Percentiles rank a stretch among this genome's conserved stretches.
These are phyloP conservation scores for Brassicogethes aeneus DNA, from an alignment of 2,888 invertebrate genomes.

Conservation along the genomic window DNA sequence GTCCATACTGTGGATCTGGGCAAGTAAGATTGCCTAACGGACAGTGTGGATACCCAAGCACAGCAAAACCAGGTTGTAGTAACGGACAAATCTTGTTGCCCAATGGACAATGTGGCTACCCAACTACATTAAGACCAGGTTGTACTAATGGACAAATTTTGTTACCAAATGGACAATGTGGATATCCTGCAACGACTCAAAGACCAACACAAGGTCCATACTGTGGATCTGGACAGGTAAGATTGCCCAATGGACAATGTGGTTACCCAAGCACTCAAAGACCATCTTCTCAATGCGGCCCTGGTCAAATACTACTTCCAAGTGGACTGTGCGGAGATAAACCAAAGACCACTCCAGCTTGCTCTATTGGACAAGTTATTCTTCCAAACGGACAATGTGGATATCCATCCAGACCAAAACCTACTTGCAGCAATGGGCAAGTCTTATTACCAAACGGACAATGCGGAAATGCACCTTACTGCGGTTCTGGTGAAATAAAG, in stretches of 20 bases:
- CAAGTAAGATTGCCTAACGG: conserved; percentile 18
- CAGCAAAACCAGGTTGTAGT: conserved; percentile 6
- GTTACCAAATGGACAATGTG: conserved; percentile 8
- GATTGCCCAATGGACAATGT: conserved; percentile 25
- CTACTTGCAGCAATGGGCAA: conserved; percentile 17
- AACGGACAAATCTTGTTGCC: conserved; percentile 13
- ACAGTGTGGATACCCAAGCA: conserved; percentile 14
- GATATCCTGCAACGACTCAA: conserved; percentile 8
- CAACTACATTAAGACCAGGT: conserved; percentile 6
- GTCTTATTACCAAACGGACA: conserved; percentile 7
- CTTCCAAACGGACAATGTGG: conserved; percentile 5
- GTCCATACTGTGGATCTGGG: conserved; percentile 37
- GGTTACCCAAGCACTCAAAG: conserved; percentile 24
- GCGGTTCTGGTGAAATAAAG: conserved; percentile 36
- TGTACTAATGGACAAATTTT: conserved; percentile 6
- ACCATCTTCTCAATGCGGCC: conserved; percentile 8
- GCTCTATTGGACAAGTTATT: conserved; percentile 4
- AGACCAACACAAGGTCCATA: conserved; percentile 10
- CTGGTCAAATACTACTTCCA: conserved; percentile 8
- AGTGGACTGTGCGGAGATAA: conserved; percentile 14
- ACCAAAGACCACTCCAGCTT: neutral
- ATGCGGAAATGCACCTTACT: conserved; percentile 22
- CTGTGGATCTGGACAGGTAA: conserved; percentile 4
- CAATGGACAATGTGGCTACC: conserved; percentile 16
- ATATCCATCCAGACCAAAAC: neutral